Percentiles rank a stretch among this genome's conserved stretches.
These are phyloP conservation scores for Urocitellus parryii DNA, from an alignment of 2,113 vertebrate species.

Conservation along the genomic window DNA sequence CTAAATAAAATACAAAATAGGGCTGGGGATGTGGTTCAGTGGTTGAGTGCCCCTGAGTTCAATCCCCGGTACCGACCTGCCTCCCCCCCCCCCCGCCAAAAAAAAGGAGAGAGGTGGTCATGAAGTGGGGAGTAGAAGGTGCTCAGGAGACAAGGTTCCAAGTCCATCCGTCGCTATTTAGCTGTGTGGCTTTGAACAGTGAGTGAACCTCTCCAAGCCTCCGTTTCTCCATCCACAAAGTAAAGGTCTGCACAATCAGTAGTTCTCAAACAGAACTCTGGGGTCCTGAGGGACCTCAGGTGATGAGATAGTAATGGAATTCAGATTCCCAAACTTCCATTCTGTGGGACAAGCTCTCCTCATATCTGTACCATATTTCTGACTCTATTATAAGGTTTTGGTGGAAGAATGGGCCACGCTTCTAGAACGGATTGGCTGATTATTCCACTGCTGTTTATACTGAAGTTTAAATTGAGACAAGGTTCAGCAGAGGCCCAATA, in stretches of 20 bases:
- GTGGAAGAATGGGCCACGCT: neutral
- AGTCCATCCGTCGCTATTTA: neutral
- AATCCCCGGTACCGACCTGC: no score
- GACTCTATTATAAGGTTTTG: neutral
- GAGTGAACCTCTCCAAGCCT: neutral
- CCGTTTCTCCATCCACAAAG: neutral
- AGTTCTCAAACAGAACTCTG: neutral
- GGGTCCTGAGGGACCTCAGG: neutral
- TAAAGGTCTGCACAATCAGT: neutral
- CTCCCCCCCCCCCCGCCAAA: no score
- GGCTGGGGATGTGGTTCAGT: no score
- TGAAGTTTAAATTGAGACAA: slow-evolving; percentile 39
- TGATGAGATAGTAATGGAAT: rapidly evolving
- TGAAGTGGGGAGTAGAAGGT: neutral
- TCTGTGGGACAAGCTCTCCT: neutral
- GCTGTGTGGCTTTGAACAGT: neutral
- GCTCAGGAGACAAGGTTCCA: neutral
- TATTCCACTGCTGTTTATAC: slow-evolving; percentile 25
- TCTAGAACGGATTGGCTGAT: neutral
- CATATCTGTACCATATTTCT: neutral
- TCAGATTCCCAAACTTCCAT: neutral
- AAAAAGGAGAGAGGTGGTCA: neutral
- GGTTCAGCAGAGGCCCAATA: neutral
- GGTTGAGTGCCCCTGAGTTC: no score
- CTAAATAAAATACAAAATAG: no score